Evolutionary conservation across 2,888 invertebrate genomes (phyloP).

Genomic region (Hedychridium roseum): DNA sequence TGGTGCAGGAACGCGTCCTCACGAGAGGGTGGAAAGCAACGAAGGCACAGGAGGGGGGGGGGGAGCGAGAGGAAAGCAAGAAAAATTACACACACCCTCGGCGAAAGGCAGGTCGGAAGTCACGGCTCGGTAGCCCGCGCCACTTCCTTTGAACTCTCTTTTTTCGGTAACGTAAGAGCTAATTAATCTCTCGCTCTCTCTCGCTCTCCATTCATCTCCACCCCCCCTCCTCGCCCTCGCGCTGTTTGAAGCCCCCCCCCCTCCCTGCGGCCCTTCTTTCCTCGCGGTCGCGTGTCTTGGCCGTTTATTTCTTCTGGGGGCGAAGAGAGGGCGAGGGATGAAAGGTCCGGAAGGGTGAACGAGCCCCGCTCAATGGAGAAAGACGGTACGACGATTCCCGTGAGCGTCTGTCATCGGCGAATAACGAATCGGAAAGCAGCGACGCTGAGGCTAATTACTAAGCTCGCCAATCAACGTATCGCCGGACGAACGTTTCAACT

Average conservation of each 20-base stretch:
- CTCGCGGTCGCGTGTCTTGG: constrained; percentile 11
- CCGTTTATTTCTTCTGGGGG: constrained; percentile 34
- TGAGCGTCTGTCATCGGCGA: too few species aligned
- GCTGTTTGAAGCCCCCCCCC: too few species aligned
- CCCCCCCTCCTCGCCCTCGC: constrained; percentile 1
- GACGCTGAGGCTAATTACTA: too few species aligned
- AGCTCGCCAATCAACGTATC: too few species aligned
- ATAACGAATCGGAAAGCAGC: too few species aligned
- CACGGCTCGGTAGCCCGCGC: constrained; percentile 37
- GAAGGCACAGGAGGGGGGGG: background rate
- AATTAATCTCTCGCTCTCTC: constrained; percentile 50
- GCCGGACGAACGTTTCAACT: too few species aligned
- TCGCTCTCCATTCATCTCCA: constrained; percentile 9
- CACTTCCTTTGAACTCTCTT: constrained; percentile 58
- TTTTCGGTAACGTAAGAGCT: constrained; percentile 48
- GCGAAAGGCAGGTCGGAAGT: constrained; percentile 35
- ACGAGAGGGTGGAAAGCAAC: constrained; percentile 3
- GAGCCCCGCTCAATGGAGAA: too few species aligned
- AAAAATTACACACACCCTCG: constrained; percentile 32
- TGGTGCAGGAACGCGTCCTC: too few species aligned
- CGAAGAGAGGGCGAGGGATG: constrained; percentile 10
- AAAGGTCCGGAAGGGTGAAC: constrained; percentile 10
- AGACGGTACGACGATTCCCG: too few species aligned
- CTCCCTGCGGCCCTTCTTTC: background rate
- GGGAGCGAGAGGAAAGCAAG: constrained; percentile 12